phyloP scores from a whole-genome alignment of 1,140 invertebrate genomes.

The Neomicropteryx cornuta region DNA sequence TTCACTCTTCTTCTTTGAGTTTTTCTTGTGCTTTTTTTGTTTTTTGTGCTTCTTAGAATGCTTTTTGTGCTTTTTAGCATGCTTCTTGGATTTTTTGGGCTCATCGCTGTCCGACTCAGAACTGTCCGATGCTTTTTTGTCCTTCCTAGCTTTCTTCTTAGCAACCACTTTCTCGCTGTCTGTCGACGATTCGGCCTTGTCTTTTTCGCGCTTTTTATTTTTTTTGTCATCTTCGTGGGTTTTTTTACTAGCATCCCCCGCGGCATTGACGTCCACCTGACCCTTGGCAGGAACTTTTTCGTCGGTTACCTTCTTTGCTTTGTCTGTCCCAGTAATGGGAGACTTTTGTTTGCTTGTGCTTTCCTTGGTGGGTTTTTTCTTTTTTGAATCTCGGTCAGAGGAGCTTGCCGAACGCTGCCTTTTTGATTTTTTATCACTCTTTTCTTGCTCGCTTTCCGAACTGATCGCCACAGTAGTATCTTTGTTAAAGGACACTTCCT shows the following conservation, averaged over 20 bases:
- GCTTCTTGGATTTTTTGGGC: conserved; percentile 36
- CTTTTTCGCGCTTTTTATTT: conserved; percentile 46
- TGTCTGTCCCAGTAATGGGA: conserved; percentile 29
- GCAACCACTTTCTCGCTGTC: conserved; percentile 44
- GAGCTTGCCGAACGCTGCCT: too few relatives aligned
- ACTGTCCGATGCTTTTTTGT: conserved; percentile 34
- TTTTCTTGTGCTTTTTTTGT: conserved; percentile 49
- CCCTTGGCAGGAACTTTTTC: too few relatives aligned
- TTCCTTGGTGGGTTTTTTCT: too few relatives aligned
- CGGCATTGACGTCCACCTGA: too few relatives aligned
- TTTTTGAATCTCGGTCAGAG: too few relatives aligned
- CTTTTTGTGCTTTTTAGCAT: conserved; percentile 52
- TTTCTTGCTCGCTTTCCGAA: too few relatives aligned
- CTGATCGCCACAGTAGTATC: too few relatives aligned
- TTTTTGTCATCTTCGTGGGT: too few relatives aligned
- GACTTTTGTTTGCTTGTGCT: conserved; percentile 24
- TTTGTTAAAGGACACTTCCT: too few relatives aligned
- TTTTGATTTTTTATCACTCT: too few relatives aligned
- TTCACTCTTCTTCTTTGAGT: conserved; percentile 50
- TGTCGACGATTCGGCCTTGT: conserved; percentile 49
- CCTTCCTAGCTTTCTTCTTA: conserved; percentile 33
- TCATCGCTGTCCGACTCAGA: conserved; percentile 39
- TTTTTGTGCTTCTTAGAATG: conserved; percentile 60
- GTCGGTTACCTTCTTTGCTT: too few relatives aligned
- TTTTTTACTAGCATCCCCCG: too few relatives aligned